These are phyloP conservation scores for Tychaedon coryphoeus DNA, from an alignment of 2,113 vertebrate genomes.

Conservation along the genomic window DNA sequence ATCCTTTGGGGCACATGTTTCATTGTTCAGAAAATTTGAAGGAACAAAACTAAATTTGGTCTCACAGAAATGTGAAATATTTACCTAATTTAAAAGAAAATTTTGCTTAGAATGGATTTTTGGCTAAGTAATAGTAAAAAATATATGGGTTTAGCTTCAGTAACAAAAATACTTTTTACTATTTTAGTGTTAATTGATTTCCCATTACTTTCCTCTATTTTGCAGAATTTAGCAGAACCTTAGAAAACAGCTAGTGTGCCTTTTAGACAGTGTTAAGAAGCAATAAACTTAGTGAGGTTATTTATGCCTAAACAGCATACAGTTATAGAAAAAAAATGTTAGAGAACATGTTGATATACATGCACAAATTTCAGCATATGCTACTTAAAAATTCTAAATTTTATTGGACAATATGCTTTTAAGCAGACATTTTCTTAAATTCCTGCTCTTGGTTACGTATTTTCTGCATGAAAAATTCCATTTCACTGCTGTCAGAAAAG, in stretches of 20 bases:
- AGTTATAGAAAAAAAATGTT: background rate
- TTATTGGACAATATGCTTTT: background rate
- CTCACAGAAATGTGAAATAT: background rate
- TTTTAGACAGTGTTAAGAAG: background rate
- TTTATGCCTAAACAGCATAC: background rate
- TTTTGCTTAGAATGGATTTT: background rate
- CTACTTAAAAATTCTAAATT: background rate
- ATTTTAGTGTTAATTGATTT: background rate
- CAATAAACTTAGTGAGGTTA: background rate
- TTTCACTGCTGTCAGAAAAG: constrained; percentile 5
- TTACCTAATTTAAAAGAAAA: background rate
- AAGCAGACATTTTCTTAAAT: background rate
- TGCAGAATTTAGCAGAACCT: background rate
- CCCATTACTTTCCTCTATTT: background rate
- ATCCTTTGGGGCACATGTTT: background rate
- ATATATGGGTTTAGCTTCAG: background rate
- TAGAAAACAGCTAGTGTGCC: background rate
- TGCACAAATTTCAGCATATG: background rate
- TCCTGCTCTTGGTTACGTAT: background rate
- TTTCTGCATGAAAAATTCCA: background rate
- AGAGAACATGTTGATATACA: background rate
- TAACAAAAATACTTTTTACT: background rate
- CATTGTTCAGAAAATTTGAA: background rate
- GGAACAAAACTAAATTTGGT: background rate
- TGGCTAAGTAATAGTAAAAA: background rate